phyloP scores from a whole-genome alignment of 2,888 invertebrate genomes.

The Platycnemis pennipes region DNA sequence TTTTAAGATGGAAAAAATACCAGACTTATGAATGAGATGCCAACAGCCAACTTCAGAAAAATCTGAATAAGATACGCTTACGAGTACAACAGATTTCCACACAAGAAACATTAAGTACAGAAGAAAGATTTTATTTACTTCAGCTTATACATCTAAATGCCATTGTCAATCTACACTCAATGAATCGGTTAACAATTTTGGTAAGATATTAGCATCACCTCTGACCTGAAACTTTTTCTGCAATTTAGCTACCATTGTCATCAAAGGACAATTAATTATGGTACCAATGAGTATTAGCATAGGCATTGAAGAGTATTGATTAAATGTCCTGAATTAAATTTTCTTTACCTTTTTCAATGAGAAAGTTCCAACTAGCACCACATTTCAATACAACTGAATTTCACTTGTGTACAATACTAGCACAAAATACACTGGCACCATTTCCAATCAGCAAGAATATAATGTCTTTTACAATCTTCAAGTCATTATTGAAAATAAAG shows the following conservation, averaged over 20 bases:
- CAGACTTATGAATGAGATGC: too few relatives aligned
- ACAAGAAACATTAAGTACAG: neutral
- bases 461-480: slow-evolving; percentile 33
- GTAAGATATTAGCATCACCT: slow-evolving; percentile 58
- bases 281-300: slow-evolving; percentile 57
- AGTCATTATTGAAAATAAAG: slow-evolving; percentile 15
- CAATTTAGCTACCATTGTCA: slow-evolving; percentile 61
- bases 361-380: slow-evolving; percentile 59
- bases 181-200: slow-evolving; percentile 56
- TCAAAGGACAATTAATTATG: slow-evolving; percentile 36
- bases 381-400: slow-evolving; percentile 49
- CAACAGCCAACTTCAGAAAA: too few relatives aligned
- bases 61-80: too few relatives aligned
- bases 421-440: slow-evolving; percentile 60
- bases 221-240: slow-evolving; percentile 42
- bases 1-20: too few relatives aligned
- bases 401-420: slow-evolving; percentile 51
- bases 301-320: slow-evolving; percentile 61
- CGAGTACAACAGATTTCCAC: too few relatives aligned
- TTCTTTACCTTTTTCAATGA: slow-evolving; percentile 31
- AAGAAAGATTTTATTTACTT: slow-evolving; percentile 63
- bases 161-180: slow-evolving; percentile 57
- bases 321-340: slow-evolving; percentile 42
- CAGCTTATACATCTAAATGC: slow-evolving; percentile 67
- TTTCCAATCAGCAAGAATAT: slow-evolving; percentile 61